Conservation (phyloP, 2,113 vertebrate genomes). For the Siphamia tubifer region DNA sequence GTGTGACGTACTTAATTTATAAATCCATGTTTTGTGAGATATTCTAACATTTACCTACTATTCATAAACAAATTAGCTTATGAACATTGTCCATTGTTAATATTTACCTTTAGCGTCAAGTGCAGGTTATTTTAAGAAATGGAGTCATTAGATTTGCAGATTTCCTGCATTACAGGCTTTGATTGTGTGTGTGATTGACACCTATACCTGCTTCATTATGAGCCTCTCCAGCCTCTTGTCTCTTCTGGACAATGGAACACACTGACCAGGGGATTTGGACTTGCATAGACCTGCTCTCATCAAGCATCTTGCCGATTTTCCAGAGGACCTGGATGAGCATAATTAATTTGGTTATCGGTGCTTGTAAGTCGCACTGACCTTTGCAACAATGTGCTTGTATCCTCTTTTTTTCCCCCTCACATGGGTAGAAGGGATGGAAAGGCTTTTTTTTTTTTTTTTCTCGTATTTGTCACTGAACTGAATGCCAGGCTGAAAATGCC, state of each 20-base stretch:
- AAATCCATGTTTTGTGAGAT: not conserved
- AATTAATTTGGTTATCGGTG: constrained; percentile 78
- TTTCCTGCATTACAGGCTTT: constrained; percentile 41
- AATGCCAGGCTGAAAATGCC: constrained; percentile 75
- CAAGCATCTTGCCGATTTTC: constrained; percentile 40
- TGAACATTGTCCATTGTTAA: constrained; percentile 21
- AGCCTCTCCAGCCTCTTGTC: constrained; percentile 6
- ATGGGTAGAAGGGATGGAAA: constrained; percentile 56
- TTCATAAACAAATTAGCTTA: constrained; percentile 48
- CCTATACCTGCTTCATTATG: constrained; percentile 57
- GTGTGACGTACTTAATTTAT: no score
- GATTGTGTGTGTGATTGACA: constrained; percentile 70
- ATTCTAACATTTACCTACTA: constrained; percentile 16
- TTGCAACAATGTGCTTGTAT: constrained; percentile 72
- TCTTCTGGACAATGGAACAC: constrained; percentile 27
- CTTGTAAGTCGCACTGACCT: constrained; percentile 80
- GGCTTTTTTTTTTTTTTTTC: constrained; percentile 19
- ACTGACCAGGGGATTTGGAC: constrained; percentile 61
- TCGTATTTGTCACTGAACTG: constrained; percentile 48
- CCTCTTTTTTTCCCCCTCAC: constrained; percentile 31
- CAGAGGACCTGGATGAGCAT: constrained; percentile 53
- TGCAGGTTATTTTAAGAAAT: constrained; percentile 67
- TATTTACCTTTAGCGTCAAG: constrained; percentile 54
- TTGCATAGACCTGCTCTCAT: constrained; percentile 18
- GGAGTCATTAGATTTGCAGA: constrained; percentile 70